Base-by-base conservation (phyloP, 1,140 invertebrate species). In the Ceratosolen solmsi region DNA sequence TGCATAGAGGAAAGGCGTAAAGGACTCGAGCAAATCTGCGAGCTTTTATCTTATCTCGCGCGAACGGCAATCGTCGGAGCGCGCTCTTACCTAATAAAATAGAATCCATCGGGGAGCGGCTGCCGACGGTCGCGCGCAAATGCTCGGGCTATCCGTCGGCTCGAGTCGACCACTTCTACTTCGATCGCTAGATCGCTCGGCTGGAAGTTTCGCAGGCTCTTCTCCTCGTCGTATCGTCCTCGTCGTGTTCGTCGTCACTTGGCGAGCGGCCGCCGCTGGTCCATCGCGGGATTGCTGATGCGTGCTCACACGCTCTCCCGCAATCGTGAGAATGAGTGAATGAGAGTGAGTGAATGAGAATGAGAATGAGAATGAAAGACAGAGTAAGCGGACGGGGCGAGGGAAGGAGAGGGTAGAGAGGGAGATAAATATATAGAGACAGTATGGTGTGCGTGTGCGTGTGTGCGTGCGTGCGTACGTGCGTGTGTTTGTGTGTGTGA, bases 61-160 rank as follows among this genome's bases (percentile, higher is more conserved):
- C 7, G 41, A 46, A 46, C 7, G 5, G 41, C 41, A 46, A 5
- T 13, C 7, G 7, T 46, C 41, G 13, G 13, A 54, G 20, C 5
- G 51, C 20, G 9, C 5, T 82, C 89, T 91, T 84, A 91, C 90
- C 90, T 84, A 90, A 79, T 77, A 90, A 86, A 71, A 90, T 90
- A 30, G 90, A 86, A 87, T 91, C 89, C 90, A 91, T 91, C 74
- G 86, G 83, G 89, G 84, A 84, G 84, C 65, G 80, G 58, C 49
- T 30, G n/a, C 65, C 65, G 68, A 46, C 51, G 56, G 38, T 17
- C 63, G 49, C 77, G 41, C 30, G 22, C 70, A 36, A 41, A 30
- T 49, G 9, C 46, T 41, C 60, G 56, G 11, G 38, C 30, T 22
- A 13, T 58, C 54, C 58, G 58, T 30, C 25, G 25, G 27, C 1